Conservation (phyloP, 2,888 invertebrate species). For the Agrochola litura region DNA sequence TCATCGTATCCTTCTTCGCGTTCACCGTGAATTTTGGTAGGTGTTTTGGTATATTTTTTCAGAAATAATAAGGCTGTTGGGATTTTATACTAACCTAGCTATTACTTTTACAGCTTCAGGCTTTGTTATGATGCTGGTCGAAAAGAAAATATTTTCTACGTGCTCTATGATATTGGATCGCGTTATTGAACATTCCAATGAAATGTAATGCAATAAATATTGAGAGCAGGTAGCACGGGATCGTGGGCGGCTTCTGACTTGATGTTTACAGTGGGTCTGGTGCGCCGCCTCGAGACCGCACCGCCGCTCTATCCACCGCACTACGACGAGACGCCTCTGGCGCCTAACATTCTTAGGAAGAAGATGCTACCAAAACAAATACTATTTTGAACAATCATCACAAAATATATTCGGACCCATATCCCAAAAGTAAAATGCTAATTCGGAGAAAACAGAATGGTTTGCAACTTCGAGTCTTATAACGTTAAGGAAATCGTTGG, state of each 20-base stretch:
- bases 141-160: constrained; percentile 75
- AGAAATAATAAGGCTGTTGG: constrained; percentile 2
- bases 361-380: constrained; percentile 18
- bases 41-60: constrained; percentile 2
- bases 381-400: constrained; percentile 9
- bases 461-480: constrained; percentile 70
- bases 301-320: constrained; percentile 59
- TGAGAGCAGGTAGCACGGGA: constrained; percentile 65
- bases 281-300: constrained; percentile 57
- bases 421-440: constrained; percentile 59
- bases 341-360: neutral
- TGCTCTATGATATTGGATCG: constrained; percentile 74
- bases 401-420: constrained; percentile 15
- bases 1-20: constrained; percentile 25
- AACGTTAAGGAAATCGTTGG: constrained; percentile 83
- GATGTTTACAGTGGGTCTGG: constrained; percentile 72
- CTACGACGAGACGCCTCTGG: constrained; percentile 24
- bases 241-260: constrained; percentile 65
- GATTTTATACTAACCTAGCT: constrained; percentile 6
- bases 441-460: constrained; percentile 67
- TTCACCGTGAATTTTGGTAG: constrained; percentile 26
- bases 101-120: constrained; percentile 25
- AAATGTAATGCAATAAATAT: constrained; percentile 75
- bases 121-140: constrained; percentile 41
- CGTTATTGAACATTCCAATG: constrained; percentile 74